phyloP scores from a whole-genome alignment of 2,113 vertebrate species.

The Psittacula cyanocephala region DNA sequence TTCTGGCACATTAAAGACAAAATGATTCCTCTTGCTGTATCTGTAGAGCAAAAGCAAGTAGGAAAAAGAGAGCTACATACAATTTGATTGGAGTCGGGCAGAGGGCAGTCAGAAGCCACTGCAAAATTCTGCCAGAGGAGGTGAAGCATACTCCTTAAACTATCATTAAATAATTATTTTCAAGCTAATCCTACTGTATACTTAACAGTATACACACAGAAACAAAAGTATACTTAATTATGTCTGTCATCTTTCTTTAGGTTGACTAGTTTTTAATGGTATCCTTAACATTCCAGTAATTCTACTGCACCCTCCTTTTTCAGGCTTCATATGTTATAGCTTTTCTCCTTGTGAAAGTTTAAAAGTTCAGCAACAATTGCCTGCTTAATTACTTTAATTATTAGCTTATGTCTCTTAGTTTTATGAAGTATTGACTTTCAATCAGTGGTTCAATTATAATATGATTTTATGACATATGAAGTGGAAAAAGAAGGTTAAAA shows the following conservation, averaged over 20 bases:
- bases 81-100: neutral
- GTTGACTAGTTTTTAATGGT: constrained; percentile 17
- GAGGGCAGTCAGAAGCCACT: neutral
- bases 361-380: constrained; percentile 27
- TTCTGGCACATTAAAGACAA: neutral
- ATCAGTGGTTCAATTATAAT: neutral
- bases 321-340: neutral
- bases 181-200: neutral
- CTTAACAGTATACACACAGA: neutral
- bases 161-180: constrained; percentile 11
- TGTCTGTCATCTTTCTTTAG: neutral
- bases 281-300: constrained; percentile 42
- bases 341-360: constrained; percentile 8
- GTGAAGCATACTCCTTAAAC: constrained; percentile 1
- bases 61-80: neutral
- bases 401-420: neutral
- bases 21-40: neutral
- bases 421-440: constrained; percentile 34
- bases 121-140: neutral
- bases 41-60: neutral
- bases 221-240: constrained; percentile 4
- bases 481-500: constrained; percentile 10
- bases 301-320: neutral
- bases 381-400: constrained; percentile 23
- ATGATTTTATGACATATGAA: neutral